Evolutionary conservation across 2,797 vertebrate genomes (phyloP).

Genomic region (Hippocampus kuda): DNA sequence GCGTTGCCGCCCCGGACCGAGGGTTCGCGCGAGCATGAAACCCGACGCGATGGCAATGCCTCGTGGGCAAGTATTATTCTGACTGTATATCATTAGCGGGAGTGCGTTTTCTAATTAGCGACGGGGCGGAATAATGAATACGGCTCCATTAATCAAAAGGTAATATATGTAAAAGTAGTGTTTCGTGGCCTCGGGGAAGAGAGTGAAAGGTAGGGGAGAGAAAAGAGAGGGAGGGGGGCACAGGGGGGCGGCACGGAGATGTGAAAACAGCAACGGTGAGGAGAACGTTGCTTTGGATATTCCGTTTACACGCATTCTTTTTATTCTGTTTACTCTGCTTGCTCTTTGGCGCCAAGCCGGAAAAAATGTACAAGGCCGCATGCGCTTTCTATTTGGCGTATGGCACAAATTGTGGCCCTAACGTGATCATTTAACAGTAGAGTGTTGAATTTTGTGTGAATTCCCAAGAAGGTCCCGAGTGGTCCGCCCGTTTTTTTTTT

Average conservation of each 20-base stretch:
- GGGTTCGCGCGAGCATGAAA: constrained; percentile 46
- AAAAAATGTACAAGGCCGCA: background rate
- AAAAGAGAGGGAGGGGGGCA: constrained; percentile 40
- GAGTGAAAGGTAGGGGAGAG: constrained; percentile 49
- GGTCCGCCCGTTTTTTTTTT: background rate
- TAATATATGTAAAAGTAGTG: constrained; percentile 81
- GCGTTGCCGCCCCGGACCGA: constrained; percentile 13
- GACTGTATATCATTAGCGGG: constrained; percentile 74
- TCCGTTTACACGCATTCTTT: constrained; percentile 62
- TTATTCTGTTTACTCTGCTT: constrained; percentile 58
- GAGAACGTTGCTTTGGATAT: constrained; percentile 60
- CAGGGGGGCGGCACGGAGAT: constrained; percentile 43
- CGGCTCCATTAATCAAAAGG: constrained; percentile 80
- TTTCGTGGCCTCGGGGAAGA: constrained; percentile 69
- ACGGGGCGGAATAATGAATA: constrained; percentile 79
- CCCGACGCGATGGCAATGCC: constrained; percentile 63
- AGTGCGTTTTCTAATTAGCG: constrained; percentile 77
- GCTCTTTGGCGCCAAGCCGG: constrained; percentile 43
- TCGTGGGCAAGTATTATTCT: constrained; percentile 75
- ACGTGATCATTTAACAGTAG: background rate
- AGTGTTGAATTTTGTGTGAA: background rate
- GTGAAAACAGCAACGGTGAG: constrained; percentile 55
- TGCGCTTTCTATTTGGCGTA: background rate
- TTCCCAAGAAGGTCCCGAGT: background rate
- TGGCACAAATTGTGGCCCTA: background rate